Evolutionary conservation across 2,888 invertebrate genomes (phyloP), one percentile per base, ranked within the genome.

Genomic region (Apantesis nais): DNA sequence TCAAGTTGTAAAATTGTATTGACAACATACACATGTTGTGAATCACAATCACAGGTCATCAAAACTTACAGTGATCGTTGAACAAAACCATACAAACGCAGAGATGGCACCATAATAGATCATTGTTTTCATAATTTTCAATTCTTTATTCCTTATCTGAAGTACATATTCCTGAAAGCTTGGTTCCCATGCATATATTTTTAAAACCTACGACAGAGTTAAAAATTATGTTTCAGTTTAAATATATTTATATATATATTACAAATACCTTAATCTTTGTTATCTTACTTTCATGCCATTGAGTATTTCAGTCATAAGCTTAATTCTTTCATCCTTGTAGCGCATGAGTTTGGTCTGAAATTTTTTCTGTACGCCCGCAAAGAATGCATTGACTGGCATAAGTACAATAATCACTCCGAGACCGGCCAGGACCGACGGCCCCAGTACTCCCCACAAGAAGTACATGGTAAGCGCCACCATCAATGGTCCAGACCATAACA

Each of bases 161-260:
- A 97, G 90, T 67, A 99, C 97, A 92, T 98, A 97, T 64, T 96
- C 95, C 86, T 97, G 97, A 86, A 98, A 98, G 72, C 98, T 97
- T 2, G 97, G 96, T 88, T 98, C 98, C 98, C 98, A 98, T 0
- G 98, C 98, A 85, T 98, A 98, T 78, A 98, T 90, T 88, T 98
- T 98, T 71, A 98, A 92, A 22, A 97, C 82, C 82, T 82, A 48
- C 29, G 7, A 62, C 11, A 55, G 34, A 66, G 14, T 48, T 25
- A 48, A 34, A n/a, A 8, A 22, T 44, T 29, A 37, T 61, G 14
- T 58, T 29, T 58, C 12, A 58, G 3, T 2, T 37, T 34, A 37
- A 55, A 44, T 29, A 7, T 11, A 12, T 7, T 37, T 39, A 62
- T 14, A n/a, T 14, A 62, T 22, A 61, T 34, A 16, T 14, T 39